phyloP scores from a whole-genome alignment of 1,140 invertebrate genomes.

The Caerostris darwini region DNA sequence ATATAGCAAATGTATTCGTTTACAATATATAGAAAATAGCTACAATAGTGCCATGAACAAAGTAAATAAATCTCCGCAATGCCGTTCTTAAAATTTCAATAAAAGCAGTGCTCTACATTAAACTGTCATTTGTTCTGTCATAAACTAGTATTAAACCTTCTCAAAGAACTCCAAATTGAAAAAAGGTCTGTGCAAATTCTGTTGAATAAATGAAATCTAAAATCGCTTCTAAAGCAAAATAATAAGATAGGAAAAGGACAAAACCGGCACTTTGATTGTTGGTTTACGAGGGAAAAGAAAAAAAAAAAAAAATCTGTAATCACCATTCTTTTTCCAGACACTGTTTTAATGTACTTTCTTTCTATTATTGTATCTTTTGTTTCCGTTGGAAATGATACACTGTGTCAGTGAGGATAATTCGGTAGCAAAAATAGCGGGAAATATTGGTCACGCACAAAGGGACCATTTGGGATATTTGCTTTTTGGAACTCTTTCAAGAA shows the following conservation, averaged over 20 bases:
- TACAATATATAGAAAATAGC: too few relatives aligned
- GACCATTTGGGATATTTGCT: not conserved
- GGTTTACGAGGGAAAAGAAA: not conserved
- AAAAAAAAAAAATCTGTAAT: not conserved
- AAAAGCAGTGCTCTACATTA: not conserved
- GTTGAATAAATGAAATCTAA: not conserved
- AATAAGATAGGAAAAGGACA: constrained; percentile 3
- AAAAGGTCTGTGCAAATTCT: not conserved
- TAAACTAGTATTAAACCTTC: not conserved
- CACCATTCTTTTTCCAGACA: not conserved
- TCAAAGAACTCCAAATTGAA: not conserved
- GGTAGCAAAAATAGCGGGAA: not conserved
- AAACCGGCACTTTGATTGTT: not conserved
- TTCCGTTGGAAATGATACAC: not conserved
- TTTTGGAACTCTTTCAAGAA: not conserved
- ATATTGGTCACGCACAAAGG: not conserved
- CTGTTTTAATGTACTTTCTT: not conserved
- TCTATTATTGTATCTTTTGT: not conserved
- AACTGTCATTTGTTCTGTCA: not conserved
- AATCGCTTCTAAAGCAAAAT: not conserved
- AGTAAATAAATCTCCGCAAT: not conserved
- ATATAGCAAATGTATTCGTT: too few relatives aligned
- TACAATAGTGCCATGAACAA: not conserved
- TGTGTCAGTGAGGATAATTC: not conserved
- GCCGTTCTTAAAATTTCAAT: not conserved